A percentile compares a stretch with the other conserved stretches of the same genome.
Conservation (phyloP, 1,140 invertebrate species). For the Proales similis region DNA sequence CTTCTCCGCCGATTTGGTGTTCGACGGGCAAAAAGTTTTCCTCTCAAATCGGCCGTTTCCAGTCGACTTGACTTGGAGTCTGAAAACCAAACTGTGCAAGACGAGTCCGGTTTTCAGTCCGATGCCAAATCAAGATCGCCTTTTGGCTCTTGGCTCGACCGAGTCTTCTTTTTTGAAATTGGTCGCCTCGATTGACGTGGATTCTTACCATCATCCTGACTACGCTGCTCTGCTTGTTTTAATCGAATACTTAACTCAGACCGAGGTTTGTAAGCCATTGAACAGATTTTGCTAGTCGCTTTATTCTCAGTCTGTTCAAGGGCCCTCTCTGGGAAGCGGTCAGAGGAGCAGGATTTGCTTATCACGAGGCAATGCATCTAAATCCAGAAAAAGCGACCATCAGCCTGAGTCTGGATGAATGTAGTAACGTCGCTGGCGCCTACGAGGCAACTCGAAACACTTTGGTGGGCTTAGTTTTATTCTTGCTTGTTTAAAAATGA, state of each 20-base stretch:
- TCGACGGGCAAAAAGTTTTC: background rate
- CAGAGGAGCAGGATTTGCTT: conserved; percentile 73
- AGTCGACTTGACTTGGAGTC: conserved; percentile 6
- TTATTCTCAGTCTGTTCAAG: too few relatives aligned
- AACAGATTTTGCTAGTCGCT: conserved; percentile 39
- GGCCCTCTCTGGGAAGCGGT: conserved; percentile 80
- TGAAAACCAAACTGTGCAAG: background rate
- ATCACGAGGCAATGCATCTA: conserved; percentile 63
- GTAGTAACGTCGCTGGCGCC: conserved; percentile 67
- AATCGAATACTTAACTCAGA: conserved; percentile 75
- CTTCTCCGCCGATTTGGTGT: conserved; percentile 12
- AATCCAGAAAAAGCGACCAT: conserved; percentile 64
- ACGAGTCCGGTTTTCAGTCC: conserved; percentile 40
- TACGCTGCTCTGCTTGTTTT: conserved; percentile 67
- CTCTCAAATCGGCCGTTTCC: conserved; percentile 6
- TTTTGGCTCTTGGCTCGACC: conserved; percentile 71
- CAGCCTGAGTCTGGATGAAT: conserved; percentile 64
- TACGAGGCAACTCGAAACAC: conserved; percentile 69
- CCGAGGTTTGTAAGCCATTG: conserved; percentile 59
- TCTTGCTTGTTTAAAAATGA: background rate
- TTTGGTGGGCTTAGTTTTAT: conserved; percentile 58
- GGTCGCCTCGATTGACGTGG: conserved; percentile 59
- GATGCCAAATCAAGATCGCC: conserved; percentile 52
- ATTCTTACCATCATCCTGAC: conserved; percentile 61
- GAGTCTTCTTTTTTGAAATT: conserved; percentile 71